Evolutionary conservation across 2,888 invertebrate genomes (phyloP).

Genomic region (Eupithecia dodoneata): DNA sequence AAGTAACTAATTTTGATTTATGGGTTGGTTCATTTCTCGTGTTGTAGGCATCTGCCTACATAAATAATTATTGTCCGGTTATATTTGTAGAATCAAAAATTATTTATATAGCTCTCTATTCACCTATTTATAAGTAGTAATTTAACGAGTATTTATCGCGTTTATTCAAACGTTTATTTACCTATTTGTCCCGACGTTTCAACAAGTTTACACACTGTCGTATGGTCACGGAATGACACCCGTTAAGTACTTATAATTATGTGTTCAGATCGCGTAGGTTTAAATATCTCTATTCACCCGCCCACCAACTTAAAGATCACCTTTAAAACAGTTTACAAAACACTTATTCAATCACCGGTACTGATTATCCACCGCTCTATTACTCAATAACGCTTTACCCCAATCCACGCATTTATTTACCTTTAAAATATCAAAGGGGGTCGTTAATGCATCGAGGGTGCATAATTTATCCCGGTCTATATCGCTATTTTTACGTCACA

Average conservation of each 20-base stretch:
- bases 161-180: too few species aligned
- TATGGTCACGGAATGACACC: too few species aligned
- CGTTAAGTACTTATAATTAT: too few species aligned
- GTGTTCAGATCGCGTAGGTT: too few species aligned
- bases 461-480: conserved; percentile 79
- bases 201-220: too few species aligned
- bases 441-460: conserved; percentile 79
- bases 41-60: neutral
- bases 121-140: neutral
- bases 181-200: too few species aligned
- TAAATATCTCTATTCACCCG: too few species aligned
- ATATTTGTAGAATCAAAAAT: too few species aligned
- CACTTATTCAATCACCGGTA: conserved; percentile 41
- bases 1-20: neutral
- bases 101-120: neutral
- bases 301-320: neutral
- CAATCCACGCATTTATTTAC: conserved; percentile 57
- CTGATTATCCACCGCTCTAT: conserved; percentile 51
- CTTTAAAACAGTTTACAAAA: conserved; percentile 22
- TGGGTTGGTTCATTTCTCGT: neutral
- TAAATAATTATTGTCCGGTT: too few species aligned
- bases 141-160: too few species aligned
- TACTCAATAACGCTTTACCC: conserved; percentile 67
- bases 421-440: conserved; percentile 75
- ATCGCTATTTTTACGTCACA: conserved; percentile 83